These are phyloP conservation scores for Azorinus chamasolen DNA, from an alignment of 2,888 invertebrate species.

Conservation along the genomic window DNA sequence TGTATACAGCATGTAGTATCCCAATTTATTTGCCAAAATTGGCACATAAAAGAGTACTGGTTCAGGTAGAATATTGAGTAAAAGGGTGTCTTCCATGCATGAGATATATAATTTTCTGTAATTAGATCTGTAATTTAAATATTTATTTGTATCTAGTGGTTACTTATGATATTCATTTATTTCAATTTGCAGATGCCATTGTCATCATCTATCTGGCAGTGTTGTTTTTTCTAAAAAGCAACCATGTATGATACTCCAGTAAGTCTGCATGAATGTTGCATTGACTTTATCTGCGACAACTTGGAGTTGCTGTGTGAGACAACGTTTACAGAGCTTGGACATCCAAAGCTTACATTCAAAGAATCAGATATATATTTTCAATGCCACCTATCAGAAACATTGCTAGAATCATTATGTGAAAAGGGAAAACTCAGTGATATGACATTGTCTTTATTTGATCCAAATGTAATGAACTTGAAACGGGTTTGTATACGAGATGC, in stretches of 20 bases:
- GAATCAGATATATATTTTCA: conserved; percentile 82
- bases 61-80: too few species aligned
- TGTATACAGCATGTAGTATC: too few species aligned
- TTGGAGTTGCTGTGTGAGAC: conserved; percentile 88
- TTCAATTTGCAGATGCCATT: too few species aligned
- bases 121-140: too few species aligned
- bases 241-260: conserved; percentile 89
- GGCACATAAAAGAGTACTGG: too few species aligned
- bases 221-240: too few species aligned
- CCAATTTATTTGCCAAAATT: too few species aligned
- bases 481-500: conserved; percentile 89
- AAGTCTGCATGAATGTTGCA: conserved; percentile 89
- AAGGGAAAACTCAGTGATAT: conserved; percentile 89
- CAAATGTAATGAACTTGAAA: conserved; percentile 89
- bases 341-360: conserved; percentile 76
- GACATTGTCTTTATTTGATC: conserved; percentile 89
- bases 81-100: too few species aligned
- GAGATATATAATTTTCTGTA: too few species aligned
- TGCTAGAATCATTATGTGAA: conserved; percentile 88
- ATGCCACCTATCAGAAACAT: conserved; percentile 81
- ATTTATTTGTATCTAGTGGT: too few species aligned
- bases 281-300: conserved; percentile 90
- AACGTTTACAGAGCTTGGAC: conserved; percentile 51
- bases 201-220: too few species aligned
- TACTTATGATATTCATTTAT: too few species aligned